Evolutionary conservation across 1,140 invertebrate genomes (phyloP).

Genomic region (Papilio glaucus): DNA sequence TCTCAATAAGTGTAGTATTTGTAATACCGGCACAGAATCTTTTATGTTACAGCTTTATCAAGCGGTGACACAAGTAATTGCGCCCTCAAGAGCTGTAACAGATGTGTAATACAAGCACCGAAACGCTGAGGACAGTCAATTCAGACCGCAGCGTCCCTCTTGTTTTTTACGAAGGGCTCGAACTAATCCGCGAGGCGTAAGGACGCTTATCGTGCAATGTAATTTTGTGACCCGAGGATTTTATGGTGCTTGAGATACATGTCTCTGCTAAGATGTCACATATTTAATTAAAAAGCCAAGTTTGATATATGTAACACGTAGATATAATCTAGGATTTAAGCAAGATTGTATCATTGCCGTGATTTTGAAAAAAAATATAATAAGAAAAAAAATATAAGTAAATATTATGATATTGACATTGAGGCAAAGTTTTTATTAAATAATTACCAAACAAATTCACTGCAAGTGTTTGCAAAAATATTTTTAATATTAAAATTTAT

Average conservation of each 20-base stretch:
- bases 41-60: constrained; percentile 35
- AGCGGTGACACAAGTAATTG: constrained; percentile 37
- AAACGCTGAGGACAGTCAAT: constrained; percentile 61
- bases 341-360: not conserved
- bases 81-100: constrained; percentile 50
- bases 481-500: too few relatives aligned
- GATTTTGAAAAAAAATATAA: not conserved
- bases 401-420: too few relatives aligned
- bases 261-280: not conserved
- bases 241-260: constrained; percentile 37
- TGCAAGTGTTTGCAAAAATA: not conserved
- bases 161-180: constrained; percentile 78
- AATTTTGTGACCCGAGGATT: constrained; percentile 68
- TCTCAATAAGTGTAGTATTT: not conserved
- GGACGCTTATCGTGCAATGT: constrained; percentile 72
- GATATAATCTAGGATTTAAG: not conserved
- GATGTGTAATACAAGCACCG: constrained; percentile 58
- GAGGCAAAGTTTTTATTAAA: not conserved
- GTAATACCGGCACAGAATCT: not conserved
- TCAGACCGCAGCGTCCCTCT: constrained; percentile 61
- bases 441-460: too few relatives aligned
- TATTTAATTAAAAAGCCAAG: not conserved
- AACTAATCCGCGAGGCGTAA: constrained; percentile 64
- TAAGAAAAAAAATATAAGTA: too few relatives aligned
- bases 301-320: not conserved